Evolutionary conservation across 1,140 invertebrate species (phyloP), one percentile per base, ranked within the genome.

Genomic region (Delia radicum): DNA sequence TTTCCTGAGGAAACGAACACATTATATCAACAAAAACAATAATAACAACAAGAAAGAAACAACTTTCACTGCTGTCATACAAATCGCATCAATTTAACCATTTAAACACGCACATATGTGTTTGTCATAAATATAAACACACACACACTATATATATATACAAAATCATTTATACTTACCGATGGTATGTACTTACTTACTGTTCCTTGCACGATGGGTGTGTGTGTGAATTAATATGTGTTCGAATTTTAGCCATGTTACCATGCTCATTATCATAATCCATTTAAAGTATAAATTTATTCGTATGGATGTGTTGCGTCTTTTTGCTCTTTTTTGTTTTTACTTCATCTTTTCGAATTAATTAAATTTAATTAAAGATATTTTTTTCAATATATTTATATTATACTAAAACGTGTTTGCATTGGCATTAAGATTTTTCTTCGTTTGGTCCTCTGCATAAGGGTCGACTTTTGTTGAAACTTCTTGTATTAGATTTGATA

Each of bases 331-430:
- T 29, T 8, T 37, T 24, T 33, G 5, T 78, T 82, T 42, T 42
- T 37, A 79, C 80, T 77, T n/a, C n/a, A n/a, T n/a, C n/a, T n/a
- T n/a, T n/a, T n/a, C n/a, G 82, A 80, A 83, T 83, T 83, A 83
- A 83, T 83, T 83, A 83, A 83, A 83, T 83, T 83, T 83, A 83
- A 83, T 83, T 83, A 83, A 83, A 82, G 82, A 81, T 80, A 21
- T 2, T 33, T 83, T 83, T 82, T 81, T 79, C 82, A 83, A 81
- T 81, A 81, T 55, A 48, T 48, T n/a, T 55, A 7, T 55, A 18
- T 48, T 37, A 12, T 37, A 42, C 65, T 31, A 48, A 73, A 37
- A 48, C 42, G 69, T 72, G 31, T 27, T 15, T 24, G 69, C 28
- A 31, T n/a, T 48, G n/a, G 31, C 69, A 42, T 37, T n/a, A 33